Evolutionary conservation across 2,888 invertebrate species (phyloP).

Genomic region (Cinara cedri): DNA sequence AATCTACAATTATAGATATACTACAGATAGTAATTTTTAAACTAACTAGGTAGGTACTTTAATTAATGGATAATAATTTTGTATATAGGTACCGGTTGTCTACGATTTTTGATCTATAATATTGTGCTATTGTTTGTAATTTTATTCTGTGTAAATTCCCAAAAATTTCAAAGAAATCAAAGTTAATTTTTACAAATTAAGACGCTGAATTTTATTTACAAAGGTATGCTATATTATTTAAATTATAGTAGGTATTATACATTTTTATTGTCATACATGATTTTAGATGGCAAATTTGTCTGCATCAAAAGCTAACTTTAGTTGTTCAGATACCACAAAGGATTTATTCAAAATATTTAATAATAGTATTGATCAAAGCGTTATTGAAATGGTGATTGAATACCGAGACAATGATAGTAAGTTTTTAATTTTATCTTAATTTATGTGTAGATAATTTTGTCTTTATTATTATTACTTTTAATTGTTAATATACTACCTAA

Average conservation of each 20-base stretch:
- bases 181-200: too few species aligned
- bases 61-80: too few species aligned
- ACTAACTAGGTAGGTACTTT: too few species aligned
- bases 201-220: neutral
- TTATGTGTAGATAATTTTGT: neutral
- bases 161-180: too few species aligned
- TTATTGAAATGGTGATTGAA: slow-evolving; percentile 61
- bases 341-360: slow-evolving; percentile 60
- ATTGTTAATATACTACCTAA: too few species aligned
- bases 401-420: slow-evolving; percentile 62
- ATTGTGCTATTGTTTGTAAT: too few species aligned
- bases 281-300: slow-evolving; percentile 24
- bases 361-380: slow-evolving; percentile 60
- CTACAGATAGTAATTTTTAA: too few species aligned
- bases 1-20: too few species aligned
- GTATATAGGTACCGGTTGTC: too few species aligned
- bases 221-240: neutral
- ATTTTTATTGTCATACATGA: neutral
- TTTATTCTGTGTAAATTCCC: too few species aligned
- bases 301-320: slow-evolving; percentile 1
- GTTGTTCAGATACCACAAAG: slow-evolving; percentile 25
- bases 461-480: too few species aligned
- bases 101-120: too few species aligned
- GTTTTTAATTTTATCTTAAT: slow-evolving; percentile 45
- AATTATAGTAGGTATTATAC: neutral